A percentile compares a stretch with the other conserved stretches of the same genome.
These are phyloP conservation scores for Gryllus bimaculatus DNA, from an alignment of 1,140 invertebrate species.

Conservation along the genomic window DNA sequence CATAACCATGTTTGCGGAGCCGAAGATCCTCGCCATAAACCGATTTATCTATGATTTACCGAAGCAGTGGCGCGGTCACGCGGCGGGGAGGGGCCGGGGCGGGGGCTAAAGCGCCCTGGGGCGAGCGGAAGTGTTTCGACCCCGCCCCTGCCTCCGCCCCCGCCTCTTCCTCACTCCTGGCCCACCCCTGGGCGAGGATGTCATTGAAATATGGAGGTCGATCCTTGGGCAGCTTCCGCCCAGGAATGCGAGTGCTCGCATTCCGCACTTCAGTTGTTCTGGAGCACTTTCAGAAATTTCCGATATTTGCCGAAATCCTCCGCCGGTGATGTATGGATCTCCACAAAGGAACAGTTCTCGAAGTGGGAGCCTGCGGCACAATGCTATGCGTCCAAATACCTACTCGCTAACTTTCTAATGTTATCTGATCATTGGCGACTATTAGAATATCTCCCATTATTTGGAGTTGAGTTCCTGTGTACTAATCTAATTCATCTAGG, in stretches of 20 bases:
- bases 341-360: background rate
- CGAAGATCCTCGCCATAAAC: background rate
- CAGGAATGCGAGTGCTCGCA: background rate
- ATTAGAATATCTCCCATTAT: too few species aligned
- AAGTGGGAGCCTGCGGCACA: background rate
- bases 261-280: background rate
- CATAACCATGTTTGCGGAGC: background rate
- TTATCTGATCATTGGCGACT: too few species aligned
- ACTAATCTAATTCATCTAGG: too few species aligned
- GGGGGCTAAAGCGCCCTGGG: background rate
- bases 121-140: background rate
- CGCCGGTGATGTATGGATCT: background rate
- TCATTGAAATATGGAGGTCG: conserved; percentile 4
- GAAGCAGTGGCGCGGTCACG: background rate
- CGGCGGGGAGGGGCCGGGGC: too few species aligned
- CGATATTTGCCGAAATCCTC: background rate
- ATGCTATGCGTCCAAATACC: too few species aligned
- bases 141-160: too few species aligned
- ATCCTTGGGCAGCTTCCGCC: background rate
- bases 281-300: background rate
- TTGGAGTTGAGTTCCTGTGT: too few species aligned
- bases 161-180: too few species aligned
- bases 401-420: too few species aligned
- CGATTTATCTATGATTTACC: background rate
- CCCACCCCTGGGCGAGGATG: background rate